These are phyloP conservation scores for Sinotaia quadrata DNA, from an alignment of 2,888 invertebrate species.

Conservation along the genomic window DNA sequence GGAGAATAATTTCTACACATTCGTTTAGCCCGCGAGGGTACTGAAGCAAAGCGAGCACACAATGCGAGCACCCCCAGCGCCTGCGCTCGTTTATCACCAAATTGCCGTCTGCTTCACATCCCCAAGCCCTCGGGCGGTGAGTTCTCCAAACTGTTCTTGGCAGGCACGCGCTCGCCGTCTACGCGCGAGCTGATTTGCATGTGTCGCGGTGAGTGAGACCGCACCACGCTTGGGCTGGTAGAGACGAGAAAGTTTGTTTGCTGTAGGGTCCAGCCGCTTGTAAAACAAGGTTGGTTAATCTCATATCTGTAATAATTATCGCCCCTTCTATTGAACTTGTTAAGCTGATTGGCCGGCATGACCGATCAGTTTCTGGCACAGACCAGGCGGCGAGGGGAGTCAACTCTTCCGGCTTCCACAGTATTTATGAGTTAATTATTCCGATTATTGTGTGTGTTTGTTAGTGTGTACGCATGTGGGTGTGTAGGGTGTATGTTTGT, in stretches of 20 bases:
- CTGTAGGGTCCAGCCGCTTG: conserved; percentile 15
- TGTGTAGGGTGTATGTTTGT: too few relatives aligned
- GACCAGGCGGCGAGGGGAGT: too few relatives aligned
- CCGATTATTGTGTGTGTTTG: too few relatives aligned
- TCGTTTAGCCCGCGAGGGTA: conserved; percentile 6
- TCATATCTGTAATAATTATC: too few relatives aligned
- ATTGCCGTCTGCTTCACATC: conserved; percentile 25
- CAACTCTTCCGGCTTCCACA: too few relatives aligned
- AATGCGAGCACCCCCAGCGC: not conserved
- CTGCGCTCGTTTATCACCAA: conserved; percentile 20
- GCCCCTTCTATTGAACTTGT: too few relatives aligned
- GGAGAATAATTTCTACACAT: conserved; percentile 19
- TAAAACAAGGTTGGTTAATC: conserved; percentile 30
- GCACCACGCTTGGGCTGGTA: conserved; percentile 13
- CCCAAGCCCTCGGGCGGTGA: conserved; percentile 11
- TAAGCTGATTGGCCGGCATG: too few relatives aligned
- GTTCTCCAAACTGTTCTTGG: not conserved
- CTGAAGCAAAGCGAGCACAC: conserved; percentile 15
- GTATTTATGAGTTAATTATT: too few relatives aligned
- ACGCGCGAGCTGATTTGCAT: conserved; percentile 27
- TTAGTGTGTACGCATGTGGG: too few relatives aligned
- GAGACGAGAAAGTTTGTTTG: not conserved
- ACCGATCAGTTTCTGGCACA: too few relatives aligned
- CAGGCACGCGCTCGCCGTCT: conserved; percentile 16
- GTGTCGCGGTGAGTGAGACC: conserved; percentile 19